Evolutionary conservation across 1,140 invertebrate genomes (phyloP), one percentile per base, ranked within the genome.

Genomic region (Thalassaphorura encarpata): DNA sequence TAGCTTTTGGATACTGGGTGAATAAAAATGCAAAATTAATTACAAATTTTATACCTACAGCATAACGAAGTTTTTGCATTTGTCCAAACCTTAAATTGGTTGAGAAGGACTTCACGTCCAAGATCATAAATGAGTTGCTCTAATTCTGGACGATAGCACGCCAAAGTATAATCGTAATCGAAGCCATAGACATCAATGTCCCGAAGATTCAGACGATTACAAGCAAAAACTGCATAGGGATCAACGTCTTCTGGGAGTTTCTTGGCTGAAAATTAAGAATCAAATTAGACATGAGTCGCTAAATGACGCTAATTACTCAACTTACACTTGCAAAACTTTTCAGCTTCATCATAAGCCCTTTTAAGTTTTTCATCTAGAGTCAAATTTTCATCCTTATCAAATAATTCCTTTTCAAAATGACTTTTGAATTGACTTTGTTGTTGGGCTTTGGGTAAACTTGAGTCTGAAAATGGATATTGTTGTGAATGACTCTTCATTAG

Each of bases 161-260:
- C 93, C 58, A 97, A 71, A 0, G 95, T 98, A 69, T 97, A 98
- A 71, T 98, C 95, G 77, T 97, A 98, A 76, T 98, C 95, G 77
- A 97, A 98, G 18, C 95, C 95, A 77, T 96, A 97, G 1, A 97
- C 89, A 67, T 89, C 80, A 31, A 97, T 87, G 69, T 95, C 87
- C 56, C 83, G 79, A 23, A 98, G 72, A 72, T 95, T 85, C 21
- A 97, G 74, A 70, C 97, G 92, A 75, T 97, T 97, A 72, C 93
- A 97, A n/a, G 90, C 89, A 77, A 97, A 98, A 1, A 97, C 89
- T 19, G 84, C 88, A 64, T 79, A 76, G 0, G 81, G 77, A 67
- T 89, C 85, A 0, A 93, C 87, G 76, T 92, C 84, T 66, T 82
- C 80, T 19, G 89, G 88, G 13, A 89, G 72, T 67, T 91, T 91